Percentiles rank a stretch among this genome's conserved stretches.
phyloP scores from a whole-genome alignment of 1,140 invertebrate genomes.

The Drosophila sp. region DNA sequence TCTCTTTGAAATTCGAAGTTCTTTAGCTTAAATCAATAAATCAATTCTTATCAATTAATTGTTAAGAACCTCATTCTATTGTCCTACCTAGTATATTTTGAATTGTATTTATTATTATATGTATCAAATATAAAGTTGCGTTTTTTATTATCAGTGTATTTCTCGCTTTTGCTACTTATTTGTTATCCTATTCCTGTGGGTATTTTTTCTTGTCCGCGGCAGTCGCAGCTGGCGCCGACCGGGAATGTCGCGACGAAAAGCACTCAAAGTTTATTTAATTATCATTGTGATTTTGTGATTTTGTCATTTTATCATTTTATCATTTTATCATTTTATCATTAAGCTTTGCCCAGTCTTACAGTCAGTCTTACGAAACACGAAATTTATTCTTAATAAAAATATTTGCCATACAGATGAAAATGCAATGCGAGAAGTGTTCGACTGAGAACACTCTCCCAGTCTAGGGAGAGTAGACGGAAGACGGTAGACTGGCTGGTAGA shows the following conservation, averaged over 20 bases:
- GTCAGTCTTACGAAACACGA: constrained; percentile 11
- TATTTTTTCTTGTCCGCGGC: not conserved
- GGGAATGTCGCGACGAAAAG: constrained; percentile 60
- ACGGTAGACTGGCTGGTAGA: not conserved
- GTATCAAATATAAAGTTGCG: no score
- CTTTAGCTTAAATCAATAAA: no score
- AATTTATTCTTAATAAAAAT: constrained; percentile 37
- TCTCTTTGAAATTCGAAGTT: no score
- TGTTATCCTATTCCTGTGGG: constrained; percentile 11
- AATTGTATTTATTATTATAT: not conserved
- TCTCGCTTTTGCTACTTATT: not conserved
- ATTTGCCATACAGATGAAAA: constrained; percentile 16
- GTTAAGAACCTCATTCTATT: no score
- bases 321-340: constrained; percentile 32
- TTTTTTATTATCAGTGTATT: constrained; percentile 13
- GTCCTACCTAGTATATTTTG: no score
- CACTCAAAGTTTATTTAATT: constrained; percentile 77
- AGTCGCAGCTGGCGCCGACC: constrained; percentile 32
- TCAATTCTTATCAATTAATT: no score
- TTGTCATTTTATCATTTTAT: constrained; percentile 29
- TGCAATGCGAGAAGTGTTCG: not conserved
- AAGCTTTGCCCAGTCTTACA: constrained; percentile 6
- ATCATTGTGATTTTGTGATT: constrained; percentile 63
- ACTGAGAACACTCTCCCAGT: not conserved
- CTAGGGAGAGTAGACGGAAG: not conserved